Evolutionary conservation across 1,140 invertebrate genomes (phyloP).

Genomic region (Heliothis subflexa): DNA sequence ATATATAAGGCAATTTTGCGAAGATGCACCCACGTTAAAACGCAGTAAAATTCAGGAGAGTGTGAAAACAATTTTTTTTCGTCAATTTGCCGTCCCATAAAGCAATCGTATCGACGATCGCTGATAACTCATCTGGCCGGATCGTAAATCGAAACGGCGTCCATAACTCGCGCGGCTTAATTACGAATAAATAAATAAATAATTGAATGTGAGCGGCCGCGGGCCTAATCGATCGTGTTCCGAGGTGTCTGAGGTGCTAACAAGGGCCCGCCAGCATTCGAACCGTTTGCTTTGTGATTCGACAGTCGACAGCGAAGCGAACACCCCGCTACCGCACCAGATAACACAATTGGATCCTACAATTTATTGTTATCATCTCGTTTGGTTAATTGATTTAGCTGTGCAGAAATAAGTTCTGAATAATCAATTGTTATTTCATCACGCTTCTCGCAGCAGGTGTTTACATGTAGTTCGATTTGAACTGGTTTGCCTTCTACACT

Average conservation of each 20-base stretch:
- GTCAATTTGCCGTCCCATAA: slow-evolving; percentile 55
- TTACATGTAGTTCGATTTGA: not conserved
- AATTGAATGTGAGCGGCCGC: slow-evolving; percentile 85
- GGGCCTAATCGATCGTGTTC: slow-evolving; percentile 82
- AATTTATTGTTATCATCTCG: slow-evolving; percentile 40
- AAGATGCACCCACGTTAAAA: not conserved
- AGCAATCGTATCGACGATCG: slow-evolving; percentile 58
- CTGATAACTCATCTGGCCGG: slow-evolving; percentile 76
- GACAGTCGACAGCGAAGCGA: slow-evolving; percentile 32
- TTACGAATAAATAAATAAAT: slow-evolving; percentile 86
- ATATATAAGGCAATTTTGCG: not conserved
- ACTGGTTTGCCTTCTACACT: not conserved
- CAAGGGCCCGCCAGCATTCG: slow-evolving; percentile 64
- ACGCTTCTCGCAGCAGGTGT: not conserved
- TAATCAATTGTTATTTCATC: too few species aligned
- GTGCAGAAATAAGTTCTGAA: too few species aligned
- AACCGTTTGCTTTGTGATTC: slow-evolving; percentile 37
- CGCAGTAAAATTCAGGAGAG: slow-evolving; percentile 25
- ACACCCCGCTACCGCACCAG: slow-evolving; percentile 29
- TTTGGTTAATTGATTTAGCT: slow-evolving; percentile 27
- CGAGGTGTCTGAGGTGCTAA: slow-evolving; percentile 79
- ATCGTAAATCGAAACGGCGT: slow-evolving; percentile 73
- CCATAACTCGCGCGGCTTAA: slow-evolving; percentile 83
- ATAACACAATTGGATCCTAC: slow-evolving; percentile 42
- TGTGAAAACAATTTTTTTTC: slow-evolving; percentile 42